A percentile compares a stretch with the other conserved stretches of the same genome.
phyloP scores from a whole-genome alignment of 2,797 vertebrate genomes.

The Characodon lateralis region DNA sequence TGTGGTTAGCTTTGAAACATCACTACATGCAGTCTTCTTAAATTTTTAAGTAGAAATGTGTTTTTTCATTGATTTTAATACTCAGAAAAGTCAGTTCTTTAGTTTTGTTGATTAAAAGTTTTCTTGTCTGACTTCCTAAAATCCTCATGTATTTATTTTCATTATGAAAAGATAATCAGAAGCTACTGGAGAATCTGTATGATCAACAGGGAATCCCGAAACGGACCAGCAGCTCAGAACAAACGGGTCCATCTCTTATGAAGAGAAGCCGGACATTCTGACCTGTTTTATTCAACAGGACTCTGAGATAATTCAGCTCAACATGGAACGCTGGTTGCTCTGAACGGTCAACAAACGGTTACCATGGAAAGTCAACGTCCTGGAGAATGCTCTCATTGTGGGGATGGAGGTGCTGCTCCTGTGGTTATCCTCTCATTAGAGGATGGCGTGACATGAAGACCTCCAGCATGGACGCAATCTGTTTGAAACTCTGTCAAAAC shows the following conservation, averaged over 20 bases:
- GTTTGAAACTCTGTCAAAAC: slow-evolving; percentile 39
- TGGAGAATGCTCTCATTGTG: slow-evolving; percentile 51
- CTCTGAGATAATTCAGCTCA: slow-evolving; percentile 17
- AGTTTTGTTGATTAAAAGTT: neutral
- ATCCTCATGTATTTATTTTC: neutral
- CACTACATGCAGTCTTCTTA: neutral
- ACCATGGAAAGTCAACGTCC: slow-evolving; percentile 34
- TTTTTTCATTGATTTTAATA: neutral
- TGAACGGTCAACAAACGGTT: slow-evolving; percentile 4
- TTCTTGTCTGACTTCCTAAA: neutral
- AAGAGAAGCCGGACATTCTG: slow-evolving; percentile 41
- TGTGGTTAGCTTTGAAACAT: no score
- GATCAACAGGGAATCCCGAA: slow-evolving; percentile 1
- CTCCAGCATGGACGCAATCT: slow-evolving; percentile 33
- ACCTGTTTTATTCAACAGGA: slow-evolving; percentile 36
- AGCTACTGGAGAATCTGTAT: neutral
- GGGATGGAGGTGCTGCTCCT: slow-evolving; percentile 18
- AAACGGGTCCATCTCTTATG: neutral
- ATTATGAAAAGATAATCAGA: slow-evolving; percentile 7
- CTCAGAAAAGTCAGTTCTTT: neutral
- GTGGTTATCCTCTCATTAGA: slow-evolving; percentile 48
- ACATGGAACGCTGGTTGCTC: slow-evolving; percentile 14
- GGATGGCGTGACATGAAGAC: slow-evolving; percentile 55
- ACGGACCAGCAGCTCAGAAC: slow-evolving; percentile 4
- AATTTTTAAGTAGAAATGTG: neutral